phyloP scores from a whole-genome alignment of 1,140 invertebrate genomes.

The Drosophila pseudoananassae region DNA sequence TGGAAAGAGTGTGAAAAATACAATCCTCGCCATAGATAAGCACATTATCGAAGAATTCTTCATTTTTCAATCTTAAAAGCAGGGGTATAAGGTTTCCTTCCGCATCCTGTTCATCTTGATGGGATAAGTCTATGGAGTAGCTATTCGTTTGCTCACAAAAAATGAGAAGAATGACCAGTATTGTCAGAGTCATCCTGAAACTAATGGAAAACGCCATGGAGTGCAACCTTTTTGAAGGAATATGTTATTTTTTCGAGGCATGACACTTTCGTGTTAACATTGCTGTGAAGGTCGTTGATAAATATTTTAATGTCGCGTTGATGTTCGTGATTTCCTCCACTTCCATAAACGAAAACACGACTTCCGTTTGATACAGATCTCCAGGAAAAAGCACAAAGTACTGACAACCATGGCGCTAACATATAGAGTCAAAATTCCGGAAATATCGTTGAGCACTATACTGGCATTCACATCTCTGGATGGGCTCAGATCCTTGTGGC shows the following conservation, averaged over 20 bases:
- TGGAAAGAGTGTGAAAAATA: not conserved
- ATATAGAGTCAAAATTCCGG: not conserved
- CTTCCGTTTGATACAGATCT: not conserved
- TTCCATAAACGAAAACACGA: not conserved
- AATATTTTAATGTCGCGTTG: not conserved
- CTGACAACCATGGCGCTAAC: not conserved
- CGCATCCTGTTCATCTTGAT: not conserved
- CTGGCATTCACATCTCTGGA: not conserved
- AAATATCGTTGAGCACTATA: not conserved
- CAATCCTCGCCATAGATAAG: not conserved
- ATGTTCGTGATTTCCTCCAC: not conserved
- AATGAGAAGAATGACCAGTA: not conserved
- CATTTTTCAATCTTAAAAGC: not conserved
- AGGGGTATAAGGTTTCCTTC: not conserved
- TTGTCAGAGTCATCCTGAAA: not conserved
- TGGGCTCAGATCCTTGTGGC: not conserved
- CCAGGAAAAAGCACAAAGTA: not conserved
- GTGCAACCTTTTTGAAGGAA: not conserved
- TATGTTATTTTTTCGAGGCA: not conserved
- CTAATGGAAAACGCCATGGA: not conserved
- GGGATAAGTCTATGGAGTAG: not conserved
- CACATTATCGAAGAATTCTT: not conserved
- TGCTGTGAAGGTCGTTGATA: not conserved
- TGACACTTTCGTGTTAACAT: not conserved
- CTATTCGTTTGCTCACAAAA: not conserved